Evolutionary conservation across 1,140 invertebrate species (phyloP).

Genomic region (Reticulitermes speratus): DNA sequence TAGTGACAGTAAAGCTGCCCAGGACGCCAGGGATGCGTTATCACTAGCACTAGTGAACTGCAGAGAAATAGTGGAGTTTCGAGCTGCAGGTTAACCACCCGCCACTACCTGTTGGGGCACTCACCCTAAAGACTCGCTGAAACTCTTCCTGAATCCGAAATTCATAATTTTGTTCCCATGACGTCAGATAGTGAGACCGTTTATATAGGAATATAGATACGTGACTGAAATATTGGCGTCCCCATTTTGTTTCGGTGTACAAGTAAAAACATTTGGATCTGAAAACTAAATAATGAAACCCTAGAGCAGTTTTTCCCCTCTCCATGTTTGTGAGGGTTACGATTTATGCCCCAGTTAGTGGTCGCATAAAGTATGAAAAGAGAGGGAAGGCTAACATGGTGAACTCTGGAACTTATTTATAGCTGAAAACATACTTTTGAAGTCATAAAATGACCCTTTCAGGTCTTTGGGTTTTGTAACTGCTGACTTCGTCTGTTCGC

Average conservation of each 20-base stretch:
- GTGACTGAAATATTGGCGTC: not conserved
- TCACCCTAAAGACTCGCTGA: no score
- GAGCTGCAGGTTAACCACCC: no score
- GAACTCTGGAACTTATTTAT: not conserved
- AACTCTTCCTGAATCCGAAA: no score
- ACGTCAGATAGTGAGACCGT: no score
- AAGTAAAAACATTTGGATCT: slow-evolving; percentile 16
- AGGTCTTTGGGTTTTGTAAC: not conserved
- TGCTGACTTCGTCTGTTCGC: not conserved
- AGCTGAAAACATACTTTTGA: not conserved
- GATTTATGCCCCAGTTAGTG: slow-evolving; percentile 3
- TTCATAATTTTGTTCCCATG: no score
- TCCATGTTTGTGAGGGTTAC: not conserved
- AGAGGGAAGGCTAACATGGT: slow-evolving; percentile 4
- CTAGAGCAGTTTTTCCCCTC: not conserved
- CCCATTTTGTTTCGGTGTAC: not conserved
- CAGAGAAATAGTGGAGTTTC: no score
- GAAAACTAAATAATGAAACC: not conserved
- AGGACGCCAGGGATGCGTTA: no score
- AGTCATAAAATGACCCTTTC: slow-evolving; percentile 1
- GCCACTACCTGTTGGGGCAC: no score
- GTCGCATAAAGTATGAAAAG: not conserved
- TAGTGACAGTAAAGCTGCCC: no score
- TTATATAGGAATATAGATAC: no score
- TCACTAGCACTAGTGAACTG: no score